A percentile compares a stretch with the other conserved stretches of the same genome.
Conservation (phyloP, 2,888 invertebrate species). For the Campoplex capitator region DNA sequence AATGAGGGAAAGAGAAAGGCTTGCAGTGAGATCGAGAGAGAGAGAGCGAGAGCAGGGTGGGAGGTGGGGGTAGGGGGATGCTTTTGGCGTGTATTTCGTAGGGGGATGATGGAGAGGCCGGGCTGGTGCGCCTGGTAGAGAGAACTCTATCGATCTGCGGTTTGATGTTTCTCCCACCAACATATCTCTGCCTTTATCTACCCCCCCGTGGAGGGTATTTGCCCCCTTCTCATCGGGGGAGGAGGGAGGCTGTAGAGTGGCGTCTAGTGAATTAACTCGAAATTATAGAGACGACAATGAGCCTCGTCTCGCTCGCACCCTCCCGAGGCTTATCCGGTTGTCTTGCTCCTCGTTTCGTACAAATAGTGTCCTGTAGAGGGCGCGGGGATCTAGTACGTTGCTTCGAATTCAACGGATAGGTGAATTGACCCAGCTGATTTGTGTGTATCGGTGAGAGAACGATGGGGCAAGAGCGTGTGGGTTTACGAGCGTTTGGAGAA, state of each 20-base stretch:
- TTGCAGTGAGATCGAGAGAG: background rate
- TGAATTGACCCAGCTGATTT: background rate
- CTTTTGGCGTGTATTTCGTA: constrained; percentile 48
- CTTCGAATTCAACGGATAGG: background rate
- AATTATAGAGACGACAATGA: constrained; percentile 83
- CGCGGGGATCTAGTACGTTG: background rate
- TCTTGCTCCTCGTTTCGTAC: background rate
- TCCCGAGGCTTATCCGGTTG: background rate
- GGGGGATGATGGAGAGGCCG: constrained; percentile 48
- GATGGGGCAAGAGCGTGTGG: background rate
- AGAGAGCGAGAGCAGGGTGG: background rate
- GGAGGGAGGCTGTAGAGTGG: constrained; percentile 76
- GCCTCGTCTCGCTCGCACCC: constrained; percentile 69
- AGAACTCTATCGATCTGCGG: constrained; percentile 82
- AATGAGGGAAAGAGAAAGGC: background rate
- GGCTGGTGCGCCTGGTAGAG: constrained; percentile 37
- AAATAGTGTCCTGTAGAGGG: background rate
- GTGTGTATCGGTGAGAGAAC: background rate
- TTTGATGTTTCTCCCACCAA: constrained; percentile 78
- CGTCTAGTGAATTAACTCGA: constrained; percentile 83
- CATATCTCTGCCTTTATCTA: constrained; percentile 18
- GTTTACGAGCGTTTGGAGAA: background rate
- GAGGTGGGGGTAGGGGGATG: constrained; percentile 2
- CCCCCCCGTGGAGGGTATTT: background rate
- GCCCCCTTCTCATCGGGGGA: constrained; percentile 44